Percentiles rank a stretch among this genome's conserved stretches.
These are phyloP conservation scores for Turritopsis rubra DNA, from an alignment of 30 jellyfish, hydroid and myxozoan genomes.

Conservation along the genomic window DNA sequence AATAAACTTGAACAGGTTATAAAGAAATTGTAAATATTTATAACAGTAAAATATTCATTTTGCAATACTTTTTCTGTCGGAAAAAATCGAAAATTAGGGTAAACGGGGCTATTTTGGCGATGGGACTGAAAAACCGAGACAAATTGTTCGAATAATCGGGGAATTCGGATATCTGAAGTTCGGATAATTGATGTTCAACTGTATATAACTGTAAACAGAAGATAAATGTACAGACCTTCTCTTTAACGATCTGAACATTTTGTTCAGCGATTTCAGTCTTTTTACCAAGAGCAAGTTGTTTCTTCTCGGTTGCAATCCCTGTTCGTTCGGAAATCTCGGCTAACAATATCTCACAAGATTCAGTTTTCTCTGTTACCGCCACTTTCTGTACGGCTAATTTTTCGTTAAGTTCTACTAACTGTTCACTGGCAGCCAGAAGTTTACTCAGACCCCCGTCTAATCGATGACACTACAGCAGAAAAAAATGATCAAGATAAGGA, in stretches of 20 bases:
- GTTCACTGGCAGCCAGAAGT: slow-evolving; percentile 91
- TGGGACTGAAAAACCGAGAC: too few species aligned
- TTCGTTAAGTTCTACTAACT: slow-evolving; percentile 76
- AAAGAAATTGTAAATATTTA: too few species aligned
- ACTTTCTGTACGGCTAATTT: slow-evolving; percentile 83
- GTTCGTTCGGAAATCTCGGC: slow-evolving; percentile 82
- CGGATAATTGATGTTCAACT: too few species aligned
- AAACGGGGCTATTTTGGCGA: too few species aligned
- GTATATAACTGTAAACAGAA: too few species aligned
- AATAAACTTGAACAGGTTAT: too few species aligned
- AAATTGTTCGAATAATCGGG: neutral
- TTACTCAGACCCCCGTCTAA: slow-evolving; percentile 90
- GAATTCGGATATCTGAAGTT: too few species aligned
- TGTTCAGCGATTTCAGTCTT: slow-evolving; percentile 82
- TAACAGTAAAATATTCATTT: too few species aligned
- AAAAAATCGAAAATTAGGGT: too few species aligned
- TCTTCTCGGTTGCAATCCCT: slow-evolving; percentile 77
- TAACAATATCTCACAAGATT: slow-evolving; percentile 77
- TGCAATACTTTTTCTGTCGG: too few species aligned
- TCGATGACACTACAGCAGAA: slow-evolving; percentile 73
- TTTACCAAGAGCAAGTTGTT: slow-evolving; percentile 79
- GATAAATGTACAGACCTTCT: too few species aligned
- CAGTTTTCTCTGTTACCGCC: slow-evolving; percentile 97
- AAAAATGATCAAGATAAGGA: neutral
- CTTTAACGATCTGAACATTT: slow-evolving; percentile 67